Evolutionary conservation across 2,888 invertebrate species (phyloP).

Genomic region (Augiades crinisus): DNA sequence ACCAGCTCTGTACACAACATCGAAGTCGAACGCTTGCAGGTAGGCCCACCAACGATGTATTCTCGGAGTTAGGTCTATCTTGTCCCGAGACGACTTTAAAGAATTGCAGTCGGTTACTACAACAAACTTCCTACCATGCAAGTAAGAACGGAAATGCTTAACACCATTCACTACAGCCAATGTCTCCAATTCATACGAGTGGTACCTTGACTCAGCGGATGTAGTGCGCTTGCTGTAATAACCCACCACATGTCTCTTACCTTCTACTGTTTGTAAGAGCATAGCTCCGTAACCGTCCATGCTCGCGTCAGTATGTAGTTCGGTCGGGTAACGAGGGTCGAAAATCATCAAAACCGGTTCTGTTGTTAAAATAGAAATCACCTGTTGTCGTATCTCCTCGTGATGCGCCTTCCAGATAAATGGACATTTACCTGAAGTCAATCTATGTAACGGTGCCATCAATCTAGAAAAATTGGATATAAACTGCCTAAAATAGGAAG

Average conservation of each 20-base stretch:
- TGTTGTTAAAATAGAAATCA: constrained; percentile 28
- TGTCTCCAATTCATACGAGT: constrained; percentile 20
- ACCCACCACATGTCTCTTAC: constrained; percentile 18
- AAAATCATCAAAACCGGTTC: constrained; percentile 30
- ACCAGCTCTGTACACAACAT: constrained; percentile 28
- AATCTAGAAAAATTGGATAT: background rate
- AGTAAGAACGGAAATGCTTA: constrained; percentile 37
- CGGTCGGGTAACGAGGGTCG: constrained; percentile 13
- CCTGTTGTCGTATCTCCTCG: constrained; percentile 8
- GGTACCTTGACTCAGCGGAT: constrained; percentile 26
- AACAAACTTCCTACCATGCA: constrained; percentile 30
- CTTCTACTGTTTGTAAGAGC: constrained; percentile 6
- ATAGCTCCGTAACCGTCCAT: constrained; percentile 30
- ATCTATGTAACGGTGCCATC: constrained; percentile 7
- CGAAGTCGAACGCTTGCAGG: constrained; percentile 35
- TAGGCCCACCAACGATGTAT: constrained; percentile 40
- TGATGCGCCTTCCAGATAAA: constrained; percentile 18
- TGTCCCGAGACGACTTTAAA: constrained; percentile 36
- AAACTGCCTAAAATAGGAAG: constrained; percentile 7
- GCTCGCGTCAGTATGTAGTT: constrained; percentile 34
- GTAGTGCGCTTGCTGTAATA: constrained; percentile 28
- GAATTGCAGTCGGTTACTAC: constrained; percentile 38
- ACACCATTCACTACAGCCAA: constrained; percentile 25
- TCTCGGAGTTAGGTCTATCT: constrained; percentile 36
- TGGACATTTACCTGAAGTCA: constrained; percentile 5